Evolutionary conservation across 2,888 invertebrate genomes (phyloP), one percentile per base, ranked within the genome.

Genomic region (Ectemnius cavifrons): DNA sequence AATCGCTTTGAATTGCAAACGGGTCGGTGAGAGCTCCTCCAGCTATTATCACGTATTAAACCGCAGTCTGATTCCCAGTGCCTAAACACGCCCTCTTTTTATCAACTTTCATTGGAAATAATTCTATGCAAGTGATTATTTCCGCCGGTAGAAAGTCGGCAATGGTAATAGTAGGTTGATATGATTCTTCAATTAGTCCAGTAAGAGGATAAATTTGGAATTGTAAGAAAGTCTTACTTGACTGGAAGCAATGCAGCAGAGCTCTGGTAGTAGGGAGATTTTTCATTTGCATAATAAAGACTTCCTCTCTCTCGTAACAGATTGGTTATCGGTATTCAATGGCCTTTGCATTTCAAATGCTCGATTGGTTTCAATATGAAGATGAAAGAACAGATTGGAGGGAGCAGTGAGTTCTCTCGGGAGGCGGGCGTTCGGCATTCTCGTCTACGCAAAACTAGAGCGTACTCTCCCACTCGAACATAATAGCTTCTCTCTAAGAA

Each of bases 1-100:
- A 52, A 52, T 52, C 52, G 52, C 52, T 52, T 52, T 52, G 52
- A 52, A 52, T 52, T 52, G 52, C 16, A 52, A 52, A 52, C 16
- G 52, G 16, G 14, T 0, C 52, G 1, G 52, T 11, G 37, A 6
- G 37, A 6, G 37, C 37, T 37, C 37, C 37, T 8, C 8, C 8
- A 37, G 37, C 37, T 6, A 8, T 37, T 11, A 37, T 8, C 37
- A 37, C 37, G 37, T 37, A 37, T 37, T 37, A 37, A 37, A 37
- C 37, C 37, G 37, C 37, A 37, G 3, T 37, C 37, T 11, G 8
- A 37, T 11, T 11, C 23, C 23, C 23, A 23, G 0, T 23, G 3
- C 23, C 23, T 23, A 23, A 23, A 23, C 3, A 23, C 23, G 23
- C 23, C 23, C 23, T 23, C 37, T 11, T 37, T 37, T 37, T 11